Base-by-base conservation (phyloP, 2,888 invertebrate species). In the Sarcophaga caerulescens region DNA sequence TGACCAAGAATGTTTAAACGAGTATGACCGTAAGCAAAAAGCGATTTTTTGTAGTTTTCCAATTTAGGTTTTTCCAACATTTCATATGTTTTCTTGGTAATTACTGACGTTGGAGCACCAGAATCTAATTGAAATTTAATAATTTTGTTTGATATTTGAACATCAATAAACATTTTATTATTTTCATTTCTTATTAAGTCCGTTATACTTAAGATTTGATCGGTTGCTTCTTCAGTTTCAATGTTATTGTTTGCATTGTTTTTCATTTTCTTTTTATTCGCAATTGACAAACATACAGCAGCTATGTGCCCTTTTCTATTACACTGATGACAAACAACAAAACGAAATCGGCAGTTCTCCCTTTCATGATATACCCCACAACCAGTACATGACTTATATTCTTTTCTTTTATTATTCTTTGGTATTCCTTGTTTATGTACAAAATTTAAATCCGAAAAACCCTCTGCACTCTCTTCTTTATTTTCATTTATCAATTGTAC, bases 71-170 rank as follows among this genome's bases (percentile, higher is more conserved):
- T 25, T 25, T 25, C 4, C 25, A 25, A 25, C 25, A 25, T 25
- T 25, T 25, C 62, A 75, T 1, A n/a, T n/a, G n/a, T n/a, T n/a
- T n/a, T n/a, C n/a, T n/a, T n/a, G n/a, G n/a, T n/a, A n/a, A n/a
- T n/a, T n/a, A n/a, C n/a, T n/a, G n/a, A n/a, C n/a, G n/a, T n/a
- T n/a, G n/a, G n/a, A n/a, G n/a, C n/a, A n/a, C n/a, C n/a, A n/a
- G 75, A 81, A 74, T 81, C 81, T 17, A 81, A 23, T 69, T 81
- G 69, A 52, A 81, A 75, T 35, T 76, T 75, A 14, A 78, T 19
- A 17, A 35, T 44, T 35, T n/a, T 60, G 5, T 79, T 25, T 4
- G 11, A 10, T 6, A 79, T 65, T 65, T 70, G 14, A 2, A 79
- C 47, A 21, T 71, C 52, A 35, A 79, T 57, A 63, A 78, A 78